Evolutionary conservation across 2,113 vertebrate genomes (phyloP).

Genomic region (Tautogolabrus adspersus): DNA sequence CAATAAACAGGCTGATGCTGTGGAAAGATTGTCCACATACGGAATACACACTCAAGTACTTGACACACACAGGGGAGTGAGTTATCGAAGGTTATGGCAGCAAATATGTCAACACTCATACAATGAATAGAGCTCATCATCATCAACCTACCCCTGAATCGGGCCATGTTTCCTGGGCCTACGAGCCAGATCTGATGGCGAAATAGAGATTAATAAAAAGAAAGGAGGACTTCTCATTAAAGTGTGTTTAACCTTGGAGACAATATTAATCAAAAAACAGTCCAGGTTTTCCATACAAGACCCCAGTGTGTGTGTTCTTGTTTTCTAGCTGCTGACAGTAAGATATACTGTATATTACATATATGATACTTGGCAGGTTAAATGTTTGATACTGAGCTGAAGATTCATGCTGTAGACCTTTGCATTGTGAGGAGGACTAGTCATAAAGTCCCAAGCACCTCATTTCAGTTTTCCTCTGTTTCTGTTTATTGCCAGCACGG

Average conservation of each 20-base stretch:
- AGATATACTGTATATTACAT: background rate
- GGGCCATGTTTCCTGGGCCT: slow-evolving; percentile 20
- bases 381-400: slow-evolving; percentile 9
- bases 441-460: slow-evolving; percentile 56
- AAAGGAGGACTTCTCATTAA: slow-evolving; percentile 30
- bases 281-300: background rate
- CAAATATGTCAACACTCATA: slow-evolving; percentile 47
- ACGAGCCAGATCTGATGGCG: slow-evolving; percentile 13
- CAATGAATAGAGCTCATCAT: slow-evolving; percentile 52
- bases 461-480: slow-evolving; percentile 62
- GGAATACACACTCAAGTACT: background rate
- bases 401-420: slow-evolving; percentile 28
- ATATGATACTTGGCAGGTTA: background rate
- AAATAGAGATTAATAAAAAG: background rate
- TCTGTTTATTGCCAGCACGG: slow-evolving; percentile 52
- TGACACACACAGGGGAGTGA: slow-evolving; percentile 20
- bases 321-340: slow-evolving; percentile 16
- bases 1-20: background rate
- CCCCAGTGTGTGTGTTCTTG: slow-evolving; percentile 39
- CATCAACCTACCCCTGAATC: slow-evolving; percentile 28
- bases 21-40: slow-evolving; percentile 13
- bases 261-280: slow-evolving; percentile 44
- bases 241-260: slow-evolving; percentile 45
- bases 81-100: slow-evolving; percentile 41
- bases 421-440: slow-evolving; percentile 39